Evolutionary conservation across 2,113 vertebrate genomes (phyloP).

Genomic region (Mystacornis crossleyi): DNA sequence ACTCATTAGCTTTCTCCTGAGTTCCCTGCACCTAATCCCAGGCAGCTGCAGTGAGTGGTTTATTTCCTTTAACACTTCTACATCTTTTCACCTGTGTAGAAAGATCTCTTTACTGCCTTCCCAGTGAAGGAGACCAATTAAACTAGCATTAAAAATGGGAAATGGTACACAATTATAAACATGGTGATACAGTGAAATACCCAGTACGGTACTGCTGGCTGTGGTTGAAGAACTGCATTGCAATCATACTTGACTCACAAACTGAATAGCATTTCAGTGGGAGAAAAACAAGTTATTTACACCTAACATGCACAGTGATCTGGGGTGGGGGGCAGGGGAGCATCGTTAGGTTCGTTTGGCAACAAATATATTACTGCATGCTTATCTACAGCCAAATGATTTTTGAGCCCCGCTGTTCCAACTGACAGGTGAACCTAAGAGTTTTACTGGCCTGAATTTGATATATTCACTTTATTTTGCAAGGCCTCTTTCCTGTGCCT

Average conservation of each 20-base stretch:
- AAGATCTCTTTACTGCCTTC: not conserved
- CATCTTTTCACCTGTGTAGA: not conserved
- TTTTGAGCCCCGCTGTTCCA: not conserved
- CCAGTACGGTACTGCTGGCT: not conserved
- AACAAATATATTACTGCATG: not conserved
- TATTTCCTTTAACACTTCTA: not conserved
- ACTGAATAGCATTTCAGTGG: not conserved
- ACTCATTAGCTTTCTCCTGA: not conserved
- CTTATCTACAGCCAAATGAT: not conserved
- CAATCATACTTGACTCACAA: not conserved
- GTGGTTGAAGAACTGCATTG: not conserved
- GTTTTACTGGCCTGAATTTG: not conserved
- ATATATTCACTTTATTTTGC: not conserved
- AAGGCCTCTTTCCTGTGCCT: not conserved
- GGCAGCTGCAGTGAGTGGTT: not conserved
- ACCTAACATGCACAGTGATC: not conserved
- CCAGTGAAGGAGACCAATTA: not conserved
- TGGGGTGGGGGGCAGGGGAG: no score
- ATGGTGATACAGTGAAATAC: not conserved
- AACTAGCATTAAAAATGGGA: not conserved
- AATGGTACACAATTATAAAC: not conserved
- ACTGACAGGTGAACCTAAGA: not conserved
- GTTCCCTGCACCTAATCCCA: not conserved
- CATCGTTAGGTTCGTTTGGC: not conserved
- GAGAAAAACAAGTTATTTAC: not conserved